Base-by-base conservation (phyloP, 2,797 vertebrate species). In the Artibeus lituratus region DNA sequence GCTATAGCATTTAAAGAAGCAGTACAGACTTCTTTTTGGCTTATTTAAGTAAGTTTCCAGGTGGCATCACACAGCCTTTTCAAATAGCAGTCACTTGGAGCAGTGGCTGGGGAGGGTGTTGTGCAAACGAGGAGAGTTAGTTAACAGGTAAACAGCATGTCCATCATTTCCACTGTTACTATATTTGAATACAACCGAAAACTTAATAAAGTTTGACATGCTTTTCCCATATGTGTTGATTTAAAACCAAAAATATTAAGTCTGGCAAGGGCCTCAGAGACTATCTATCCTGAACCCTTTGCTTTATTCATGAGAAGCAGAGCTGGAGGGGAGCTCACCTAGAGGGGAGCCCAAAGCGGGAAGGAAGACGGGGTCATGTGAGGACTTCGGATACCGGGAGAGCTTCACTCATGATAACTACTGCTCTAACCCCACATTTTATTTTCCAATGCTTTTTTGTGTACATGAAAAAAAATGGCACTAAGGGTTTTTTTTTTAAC, bases 141-240 rank as follows among this genome's bases (percentile, higher is more conserved):
- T 53, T 92, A 76, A 76, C 0, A 5, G 37, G 42, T 77, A 78
- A 88, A 69, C 67, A 88, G 12, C 19, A 9, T 47, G 10, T 26
- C 47, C 57, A 19, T 72, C 51, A 80, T 88, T 94, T 89, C 74
- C n/a, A 10, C 37, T 94, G 69, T 77, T 76, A 87, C 57, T 92
- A 1, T 55, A 72, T 87, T 82, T 69, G 59, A 88, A 92, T 37
- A n/a, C 15, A 70, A 72, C 29, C 55, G 51, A 73, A 89, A 80
- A 87, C 18, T 3, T 93, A 85, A 90, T 93, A 73, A 86, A 90
- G 88, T 86, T 78, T 86, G 87, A 80, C 35, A 49, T 59, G 49
- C 62, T 94, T 88, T 77, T 8, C 55, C 47, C 18, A 10, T 72
- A 91, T 69, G 37, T 72, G 39, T 32, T 95, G 74, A 90, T 87